Conservation (phyloP, 2,113 vertebrate species). For the Saguinus midas region DNA sequence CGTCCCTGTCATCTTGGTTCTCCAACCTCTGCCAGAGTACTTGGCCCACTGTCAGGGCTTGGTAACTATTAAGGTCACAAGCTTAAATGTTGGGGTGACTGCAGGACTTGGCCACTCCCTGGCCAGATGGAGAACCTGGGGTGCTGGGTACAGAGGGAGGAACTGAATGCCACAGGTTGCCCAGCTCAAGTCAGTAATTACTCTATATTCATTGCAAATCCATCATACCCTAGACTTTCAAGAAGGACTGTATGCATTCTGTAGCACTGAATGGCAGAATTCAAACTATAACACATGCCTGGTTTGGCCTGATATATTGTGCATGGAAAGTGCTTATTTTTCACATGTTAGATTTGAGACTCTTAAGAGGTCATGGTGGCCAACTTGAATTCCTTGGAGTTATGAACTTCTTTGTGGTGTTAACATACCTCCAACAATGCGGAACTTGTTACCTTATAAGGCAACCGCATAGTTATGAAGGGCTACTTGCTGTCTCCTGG, state of each 20-base stretch:
- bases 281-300: neutral
- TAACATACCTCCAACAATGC: neutral
- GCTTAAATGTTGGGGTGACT: neutral
- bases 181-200: neutral
- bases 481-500: neutral
- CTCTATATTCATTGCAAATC: neutral
- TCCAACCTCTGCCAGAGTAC: neutral
- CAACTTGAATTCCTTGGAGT: neutral
- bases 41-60: neutral
- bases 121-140: neutral
- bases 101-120: neutral
- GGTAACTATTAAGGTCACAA: neutral
- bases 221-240: neutral
- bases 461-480: neutral
- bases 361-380: neutral
- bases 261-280: neutral
- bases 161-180: neutral
- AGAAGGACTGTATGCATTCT: neutral
- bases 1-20: neutral
- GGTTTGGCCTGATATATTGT: neutral
- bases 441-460: neutral
- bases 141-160: neutral
- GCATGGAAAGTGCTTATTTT: neutral
- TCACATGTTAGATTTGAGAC: neutral
- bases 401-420: neutral